Evolutionary conservation across 2,888 invertebrate species (phyloP).

Genomic region (Microctonus hyperodae): DNA sequence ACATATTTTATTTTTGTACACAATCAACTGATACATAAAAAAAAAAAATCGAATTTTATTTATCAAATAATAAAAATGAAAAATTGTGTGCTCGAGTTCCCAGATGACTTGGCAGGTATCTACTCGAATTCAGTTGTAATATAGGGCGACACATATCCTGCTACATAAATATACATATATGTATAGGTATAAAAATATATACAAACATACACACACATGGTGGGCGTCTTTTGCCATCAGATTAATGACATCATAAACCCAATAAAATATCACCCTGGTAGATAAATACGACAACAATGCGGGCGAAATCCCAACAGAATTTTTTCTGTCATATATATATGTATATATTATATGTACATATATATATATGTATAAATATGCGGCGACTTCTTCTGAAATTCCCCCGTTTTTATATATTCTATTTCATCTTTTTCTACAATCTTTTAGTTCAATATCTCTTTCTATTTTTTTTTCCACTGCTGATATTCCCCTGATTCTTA

Average conservation of each 20-base stretch:
- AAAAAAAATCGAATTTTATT: slow-evolving; percentile 1
- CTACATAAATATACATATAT: not conserved
- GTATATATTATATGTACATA: no score
- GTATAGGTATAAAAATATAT: no score
- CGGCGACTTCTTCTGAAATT: slow-evolving; percentile 34
- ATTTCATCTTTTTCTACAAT: slow-evolving; percentile 28
- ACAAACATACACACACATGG: not conserved
- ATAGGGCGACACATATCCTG: slow-evolving; percentile 36
- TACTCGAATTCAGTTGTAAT: slow-evolving; percentile 6
- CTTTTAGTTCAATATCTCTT: not conserved
- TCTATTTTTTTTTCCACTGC: not conserved
- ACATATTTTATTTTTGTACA: no score
- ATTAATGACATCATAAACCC: slow-evolving; percentile 63
- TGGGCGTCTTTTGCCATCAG: slow-evolving; percentile 49
- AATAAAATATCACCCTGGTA: slow-evolving; percentile 60
- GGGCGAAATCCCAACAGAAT: slow-evolving; percentile 51
- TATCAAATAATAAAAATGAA: slow-evolving; percentile 1
- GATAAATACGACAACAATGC: slow-evolving; percentile 55
- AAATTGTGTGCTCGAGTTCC: slow-evolving; percentile 46
- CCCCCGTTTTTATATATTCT: slow-evolving; percentile 20
- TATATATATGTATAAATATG: no score
- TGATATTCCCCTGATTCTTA: slow-evolving; percentile 21
- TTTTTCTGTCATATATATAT: no score
- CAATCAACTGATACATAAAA: not conserved
- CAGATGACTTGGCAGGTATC: slow-evolving; percentile 44